Evolutionary conservation across 2,797 vertebrate genomes (phyloP), one percentile per base, ranked within the genome.

Genomic region (Sebastiscus albofasciatus): DNA sequence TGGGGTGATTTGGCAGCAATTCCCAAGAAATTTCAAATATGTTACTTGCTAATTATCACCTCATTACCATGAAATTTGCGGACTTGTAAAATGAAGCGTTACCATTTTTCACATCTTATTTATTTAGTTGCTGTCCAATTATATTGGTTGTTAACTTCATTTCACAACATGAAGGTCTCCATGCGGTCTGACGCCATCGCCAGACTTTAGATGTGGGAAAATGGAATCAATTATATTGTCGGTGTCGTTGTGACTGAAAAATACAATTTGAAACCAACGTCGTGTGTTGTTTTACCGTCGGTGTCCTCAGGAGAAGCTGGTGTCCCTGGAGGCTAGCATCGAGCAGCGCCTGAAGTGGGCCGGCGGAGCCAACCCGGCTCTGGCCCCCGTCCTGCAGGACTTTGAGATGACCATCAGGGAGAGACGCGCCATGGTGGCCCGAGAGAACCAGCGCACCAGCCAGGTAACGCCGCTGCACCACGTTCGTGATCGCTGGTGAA

Each of bases 301-400:
- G 3, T 67, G 8, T 67, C 61, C 27, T 39, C 88, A 99, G 99
- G 99, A 99, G 90, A 99, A 99, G 80, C 90, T 99, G 71, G 97
- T 95, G 1, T 89, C 96, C 1, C 96, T 99, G 65, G 99, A 99
- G 96, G 97, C 96, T 39, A 99, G 99, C 90, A 99, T 99, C 42
- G 99, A 99, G 90, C 99, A 99, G 87, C 97, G 99, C 74, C 95
- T 99, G 61, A 99, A 99, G 85, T 99, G 99, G 99, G 99, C 99
- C 0, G 99, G 98, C 12, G 99, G 99, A 2, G 99, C 99, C 64
- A 99, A 99, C 93, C 99, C 99, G 3, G 97, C 98, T 0, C 86
- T 99, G 80, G 96, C 98, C 3, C 98, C 98, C 0, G 98, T 99
- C 52, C 95, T 99, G 72, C 99, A 99, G 93, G 99, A 99, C 95